phyloP scores from a whole-genome alignment of 2,888 invertebrate genomes.

The Metacarcinus magister region DNA sequence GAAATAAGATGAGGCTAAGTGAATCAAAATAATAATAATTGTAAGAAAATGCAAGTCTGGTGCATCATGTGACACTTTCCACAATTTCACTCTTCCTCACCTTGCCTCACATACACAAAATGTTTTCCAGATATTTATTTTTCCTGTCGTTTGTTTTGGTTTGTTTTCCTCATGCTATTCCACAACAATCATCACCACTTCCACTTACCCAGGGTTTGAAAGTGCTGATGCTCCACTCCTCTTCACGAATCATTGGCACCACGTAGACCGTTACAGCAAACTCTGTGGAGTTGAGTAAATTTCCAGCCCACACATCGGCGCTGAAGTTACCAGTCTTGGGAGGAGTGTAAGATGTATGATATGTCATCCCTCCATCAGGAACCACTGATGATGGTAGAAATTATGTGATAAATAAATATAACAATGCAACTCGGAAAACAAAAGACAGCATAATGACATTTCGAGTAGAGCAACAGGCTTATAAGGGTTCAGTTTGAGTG shows the following conservation, averaged over 20 bases:
- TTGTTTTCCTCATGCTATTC: not conserved
- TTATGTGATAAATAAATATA: not conserved
- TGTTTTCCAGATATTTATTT: too few relatives aligned
- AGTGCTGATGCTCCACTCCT: not conserved
- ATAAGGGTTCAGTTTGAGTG: too few relatives aligned
- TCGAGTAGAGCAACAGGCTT: too few relatives aligned
- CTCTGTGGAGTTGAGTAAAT: not conserved
- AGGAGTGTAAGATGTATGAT: not conserved
- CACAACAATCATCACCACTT: not conserved
- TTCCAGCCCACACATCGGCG: not conserved
- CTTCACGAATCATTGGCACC: not conserved
- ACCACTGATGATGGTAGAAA: not conserved
- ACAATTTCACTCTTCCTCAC: too few relatives aligned
- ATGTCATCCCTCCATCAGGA: slow-evolving; percentile 20
- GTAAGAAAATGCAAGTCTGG: too few relatives aligned
- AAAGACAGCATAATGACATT: too few relatives aligned
- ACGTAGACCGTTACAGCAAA: not conserved
- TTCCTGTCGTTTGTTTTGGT: not conserved
- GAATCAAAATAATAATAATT: too few relatives aligned
- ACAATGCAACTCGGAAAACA: too few relatives aligned
- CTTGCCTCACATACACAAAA: too few relatives aligned
- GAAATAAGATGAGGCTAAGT: too few relatives aligned
- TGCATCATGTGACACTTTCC: too few relatives aligned
- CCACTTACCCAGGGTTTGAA: slow-evolving; percentile 52
- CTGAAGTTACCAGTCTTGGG: not conserved